Conservation (phyloP, 2,888 invertebrate genomes). For the Terebella lapidaria region DNA sequence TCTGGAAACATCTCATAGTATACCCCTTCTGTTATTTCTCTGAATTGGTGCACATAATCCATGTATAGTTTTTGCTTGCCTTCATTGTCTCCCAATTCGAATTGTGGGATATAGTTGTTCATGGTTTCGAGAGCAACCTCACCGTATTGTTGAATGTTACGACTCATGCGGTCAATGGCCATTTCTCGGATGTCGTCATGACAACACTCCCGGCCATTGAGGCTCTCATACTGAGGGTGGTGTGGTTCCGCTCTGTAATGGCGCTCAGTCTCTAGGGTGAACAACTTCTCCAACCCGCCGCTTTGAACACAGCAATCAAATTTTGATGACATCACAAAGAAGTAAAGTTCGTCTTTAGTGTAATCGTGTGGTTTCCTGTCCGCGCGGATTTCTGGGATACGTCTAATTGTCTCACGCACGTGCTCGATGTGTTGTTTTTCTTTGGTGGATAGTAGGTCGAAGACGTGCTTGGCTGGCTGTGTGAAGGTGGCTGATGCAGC, state of each 20-base stretch:
- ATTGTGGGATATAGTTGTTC: background rate
- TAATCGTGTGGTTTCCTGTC: background rate
- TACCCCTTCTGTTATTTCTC: too few species aligned
- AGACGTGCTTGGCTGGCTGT: too few species aligned
- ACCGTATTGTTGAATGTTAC: conserved; percentile 5
- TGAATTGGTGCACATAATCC: background rate
- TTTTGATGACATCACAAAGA: background rate
- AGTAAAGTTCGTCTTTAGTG: conserved; percentile 4
- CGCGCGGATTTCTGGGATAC: background rate
- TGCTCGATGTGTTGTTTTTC: background rate
- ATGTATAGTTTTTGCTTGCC: background rate
- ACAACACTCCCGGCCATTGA: background rate
- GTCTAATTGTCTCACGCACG: background rate
- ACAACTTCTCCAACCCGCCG: background rate
- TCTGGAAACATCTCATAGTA: too few species aligned
- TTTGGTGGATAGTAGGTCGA: background rate
- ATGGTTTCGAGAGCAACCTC: background rate
- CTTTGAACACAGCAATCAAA: conserved; percentile 1
- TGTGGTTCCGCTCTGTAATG: conserved; percentile 1
- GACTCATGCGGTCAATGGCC: conserved; percentile 1
- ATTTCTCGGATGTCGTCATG: conserved; percentile 1
- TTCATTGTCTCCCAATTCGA: conserved; percentile 1
- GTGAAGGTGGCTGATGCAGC: too few species aligned
- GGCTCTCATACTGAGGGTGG: conserved; percentile 1
- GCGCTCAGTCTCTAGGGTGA: background rate